Percentiles rank a stretch among this genome's conserved stretches.
phyloP scores from a whole-genome alignment of 2,113 vertebrate genomes.

The Aix galericulata region DNA sequence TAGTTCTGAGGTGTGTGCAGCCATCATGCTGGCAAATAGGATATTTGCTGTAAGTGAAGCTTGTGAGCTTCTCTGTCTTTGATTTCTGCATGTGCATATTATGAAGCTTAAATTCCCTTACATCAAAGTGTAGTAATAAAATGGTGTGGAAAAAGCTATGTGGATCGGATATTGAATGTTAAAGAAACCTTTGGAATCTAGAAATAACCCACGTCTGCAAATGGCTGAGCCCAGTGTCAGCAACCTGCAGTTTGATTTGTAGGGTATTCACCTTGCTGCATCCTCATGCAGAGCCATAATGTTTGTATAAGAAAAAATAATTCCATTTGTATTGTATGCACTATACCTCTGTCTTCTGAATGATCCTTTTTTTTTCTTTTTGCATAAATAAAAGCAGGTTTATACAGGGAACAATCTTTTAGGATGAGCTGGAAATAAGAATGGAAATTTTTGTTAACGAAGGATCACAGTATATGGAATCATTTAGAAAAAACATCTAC shows the following conservation, averaged over 20 bases:
- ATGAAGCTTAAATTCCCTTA: neutral
- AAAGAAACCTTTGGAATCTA: neutral
- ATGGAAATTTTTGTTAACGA: constrained; percentile 17
- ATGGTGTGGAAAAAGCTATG: neutral
- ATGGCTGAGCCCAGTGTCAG: neutral
- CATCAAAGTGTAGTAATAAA: neutral
- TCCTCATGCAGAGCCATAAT: neutral
- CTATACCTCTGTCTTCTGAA: neutral
- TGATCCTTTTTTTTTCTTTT: neutral
- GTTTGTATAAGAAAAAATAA: constrained; percentile 4
- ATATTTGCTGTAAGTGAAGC: neutral
- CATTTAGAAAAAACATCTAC: neutral
- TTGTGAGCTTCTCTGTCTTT: neutral
- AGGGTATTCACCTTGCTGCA: neutral
- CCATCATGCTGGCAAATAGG: neutral
- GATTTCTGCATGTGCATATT: neutral
- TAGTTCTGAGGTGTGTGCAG: neutral
- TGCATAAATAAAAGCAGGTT: neutral
- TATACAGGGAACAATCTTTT: neutral
- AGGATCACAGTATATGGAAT: neutral
- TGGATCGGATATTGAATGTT: neutral
- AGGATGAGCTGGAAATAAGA: neutral
- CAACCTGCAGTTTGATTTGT: constrained; percentile 7
- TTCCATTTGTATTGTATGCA: neutral
- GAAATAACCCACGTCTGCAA: neutral